Percentiles rank a stretch among this genome's conserved stretches.
Conservation (phyloP, 2,797 vertebrate genomes). For the Sylvilagus floridanus region DNA sequence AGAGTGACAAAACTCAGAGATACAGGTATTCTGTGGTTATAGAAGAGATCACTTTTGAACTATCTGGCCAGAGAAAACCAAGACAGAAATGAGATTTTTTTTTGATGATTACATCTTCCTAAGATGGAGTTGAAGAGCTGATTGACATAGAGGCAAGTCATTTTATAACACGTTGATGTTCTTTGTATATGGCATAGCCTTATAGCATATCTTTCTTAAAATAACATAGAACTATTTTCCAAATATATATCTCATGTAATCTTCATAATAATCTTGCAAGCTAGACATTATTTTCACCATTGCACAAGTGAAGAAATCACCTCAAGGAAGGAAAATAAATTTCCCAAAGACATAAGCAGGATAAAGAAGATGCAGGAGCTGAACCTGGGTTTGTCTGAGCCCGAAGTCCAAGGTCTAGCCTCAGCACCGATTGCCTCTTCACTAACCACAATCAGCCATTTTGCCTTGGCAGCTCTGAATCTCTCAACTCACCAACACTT, state of each 20-base stretch:
- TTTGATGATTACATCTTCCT: neutral
- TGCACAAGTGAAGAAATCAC: neutral
- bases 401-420: neutral
- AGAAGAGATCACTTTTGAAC: neutral
- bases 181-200: neutral
- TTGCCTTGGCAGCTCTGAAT: neutral
- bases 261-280: constrained; percentile 32
- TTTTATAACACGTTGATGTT: neutral
- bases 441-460: neutral
- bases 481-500: neutral
- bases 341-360: neutral
- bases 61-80: neutral
- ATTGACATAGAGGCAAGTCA: neutral
- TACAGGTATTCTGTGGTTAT: neutral
- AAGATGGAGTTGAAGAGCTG: neutral
- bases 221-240: neutral
- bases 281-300: neutral
- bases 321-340: constrained; percentile 24
- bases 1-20: neutral
- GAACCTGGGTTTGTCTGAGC: neutral
- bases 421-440: neutral
- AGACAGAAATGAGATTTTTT: neutral
- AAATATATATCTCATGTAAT: constrained; percentile 10
- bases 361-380: neutral
- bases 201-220: neutral